Conservation (phyloP, 1,140 invertebrate species). For the Drosophila pseudoananassae region DNA sequence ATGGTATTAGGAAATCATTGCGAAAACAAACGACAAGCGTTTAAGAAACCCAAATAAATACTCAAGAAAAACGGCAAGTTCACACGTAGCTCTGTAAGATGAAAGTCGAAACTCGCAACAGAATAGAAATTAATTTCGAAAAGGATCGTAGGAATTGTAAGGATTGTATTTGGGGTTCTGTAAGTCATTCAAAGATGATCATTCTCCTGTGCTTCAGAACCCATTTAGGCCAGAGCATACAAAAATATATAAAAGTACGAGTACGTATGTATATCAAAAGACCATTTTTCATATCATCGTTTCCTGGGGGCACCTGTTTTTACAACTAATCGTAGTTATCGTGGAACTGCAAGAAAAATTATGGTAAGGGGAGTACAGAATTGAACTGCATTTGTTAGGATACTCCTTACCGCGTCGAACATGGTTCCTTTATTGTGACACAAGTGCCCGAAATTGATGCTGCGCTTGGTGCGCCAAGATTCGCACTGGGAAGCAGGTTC, state of each 20-base stretch:
- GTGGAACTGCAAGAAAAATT: too few species aligned
- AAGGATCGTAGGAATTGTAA: conserved; percentile 49
- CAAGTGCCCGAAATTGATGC: conserved; percentile 12
- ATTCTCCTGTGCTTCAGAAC: conserved; percentile 21
- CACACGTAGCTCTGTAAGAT: conserved; percentile 27
- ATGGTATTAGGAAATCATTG: conserved; percentile 60
- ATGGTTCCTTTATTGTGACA: conserved; percentile 45
- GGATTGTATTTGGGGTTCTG: conserved; percentile 34
- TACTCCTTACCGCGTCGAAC: conserved; percentile 13
- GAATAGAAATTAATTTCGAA: conserved; percentile 28
- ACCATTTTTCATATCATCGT: neutral
- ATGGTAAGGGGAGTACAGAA: too few species aligned
- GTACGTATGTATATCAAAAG: conserved; percentile 32
- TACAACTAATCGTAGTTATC: too few species aligned
- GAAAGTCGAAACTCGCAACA: conserved; percentile 26
- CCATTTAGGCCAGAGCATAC: conserved; percentile 21
- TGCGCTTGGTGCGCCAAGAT: conserved; percentile 19
- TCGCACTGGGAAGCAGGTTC: conserved; percentile 23
- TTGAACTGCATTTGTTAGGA: too few species aligned
- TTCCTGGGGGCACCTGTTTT: too few species aligned
- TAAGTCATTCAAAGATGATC: conserved; percentile 4
- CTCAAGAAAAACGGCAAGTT: conserved; percentile 2
- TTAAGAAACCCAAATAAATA: conserved; percentile 26
- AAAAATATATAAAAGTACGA: conserved; percentile 39
- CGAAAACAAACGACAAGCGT: conserved; percentile 20